Base-by-base conservation (phyloP, 1,140 invertebrate species). In the Galendromus occidentalis region DNA sequence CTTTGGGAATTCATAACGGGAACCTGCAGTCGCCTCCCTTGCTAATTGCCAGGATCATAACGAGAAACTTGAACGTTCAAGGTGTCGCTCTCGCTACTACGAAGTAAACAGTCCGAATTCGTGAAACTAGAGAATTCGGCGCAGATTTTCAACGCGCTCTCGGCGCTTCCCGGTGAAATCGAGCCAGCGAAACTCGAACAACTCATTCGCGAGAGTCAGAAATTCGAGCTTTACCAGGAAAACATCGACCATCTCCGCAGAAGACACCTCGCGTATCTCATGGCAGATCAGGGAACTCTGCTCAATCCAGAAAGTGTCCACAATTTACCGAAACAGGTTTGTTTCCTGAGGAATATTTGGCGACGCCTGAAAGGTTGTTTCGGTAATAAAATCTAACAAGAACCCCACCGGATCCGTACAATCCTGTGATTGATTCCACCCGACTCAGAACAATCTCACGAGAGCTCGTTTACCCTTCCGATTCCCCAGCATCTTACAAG, bases 61-160 rank as follows among this genome's bases (percentile, higher is more conserved):
- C 9, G 9, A 4, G 33, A 9, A 39, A 6, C 33, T 39, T 75
- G 12, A 68, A 72, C 12, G 70, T 9, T 39, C 33, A 39, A 65
- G n/a, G 42, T 51, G 65, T 64, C 33, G 20, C 66, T 33, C 39
- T 22, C 30, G 45, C 29, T 42, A 67, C 41, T 29, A 22, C 42
- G 33, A 18, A 59, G 51, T 59, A 59, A 77, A 83, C 90, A 93
- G 76, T 80, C 82, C 51, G 84, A 88, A 71, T 78, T 92, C 18
- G 83, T 82, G 68, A 79, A 82, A 69, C 77, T 91, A 69, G 87
- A 90, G 73, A 92, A 92, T 77, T 95, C 91, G 4, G 91, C 91
- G 22, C 87, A 95, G 78, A 94, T 98, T 72, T 97, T 97, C 74
- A 97, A 96, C 77, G 87, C 88, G 14, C 77, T 98, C 1, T 95